These are phyloP conservation scores for Rhegmatorhina hoffmannsi DNA, from an alignment of 2,113 vertebrate genomes.

Conservation along the genomic window DNA sequence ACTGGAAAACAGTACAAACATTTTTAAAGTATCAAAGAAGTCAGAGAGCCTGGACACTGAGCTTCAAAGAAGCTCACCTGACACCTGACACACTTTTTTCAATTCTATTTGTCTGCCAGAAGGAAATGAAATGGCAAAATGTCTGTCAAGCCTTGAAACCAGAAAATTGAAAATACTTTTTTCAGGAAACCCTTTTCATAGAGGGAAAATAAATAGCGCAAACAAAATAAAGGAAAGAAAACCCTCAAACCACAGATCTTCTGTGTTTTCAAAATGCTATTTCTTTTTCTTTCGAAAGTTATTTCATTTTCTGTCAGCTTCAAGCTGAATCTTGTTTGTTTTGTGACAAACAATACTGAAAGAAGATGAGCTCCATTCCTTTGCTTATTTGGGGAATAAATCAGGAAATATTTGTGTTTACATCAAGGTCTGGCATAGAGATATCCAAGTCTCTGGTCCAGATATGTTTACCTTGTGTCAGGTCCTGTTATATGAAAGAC, in stretches of 20 bases:
- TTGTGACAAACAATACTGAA: background rate
- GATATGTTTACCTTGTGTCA: background rate
- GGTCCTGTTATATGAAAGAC: background rate
- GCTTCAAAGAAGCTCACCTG: background rate
- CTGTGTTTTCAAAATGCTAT: background rate
- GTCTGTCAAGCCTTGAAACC: background rate
- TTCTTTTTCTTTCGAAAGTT: background rate
- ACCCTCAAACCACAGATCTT: background rate
- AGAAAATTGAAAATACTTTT: background rate
- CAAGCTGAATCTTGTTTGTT: background rate
- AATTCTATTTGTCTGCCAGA: background rate
- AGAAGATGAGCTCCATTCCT: background rate
- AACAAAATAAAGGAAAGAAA: background rate
- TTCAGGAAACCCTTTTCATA: background rate
- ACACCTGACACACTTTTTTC: background rate
- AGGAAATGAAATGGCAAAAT: constrained; percentile 33
- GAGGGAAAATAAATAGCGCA: background rate
- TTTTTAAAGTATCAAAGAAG: background rate
- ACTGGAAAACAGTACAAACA: background rate
- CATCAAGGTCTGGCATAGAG: background rate
- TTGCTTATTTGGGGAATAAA: background rate
- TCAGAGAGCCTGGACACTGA: background rate
- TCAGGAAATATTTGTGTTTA: background rate
- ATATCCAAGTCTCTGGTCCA: background rate
- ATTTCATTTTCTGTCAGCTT: background rate